Percentiles rank a stretch among this genome's conserved stretches.
Conservation (phyloP, 2,797 vertebrate species). For the Enteromius treurensis region DNA sequence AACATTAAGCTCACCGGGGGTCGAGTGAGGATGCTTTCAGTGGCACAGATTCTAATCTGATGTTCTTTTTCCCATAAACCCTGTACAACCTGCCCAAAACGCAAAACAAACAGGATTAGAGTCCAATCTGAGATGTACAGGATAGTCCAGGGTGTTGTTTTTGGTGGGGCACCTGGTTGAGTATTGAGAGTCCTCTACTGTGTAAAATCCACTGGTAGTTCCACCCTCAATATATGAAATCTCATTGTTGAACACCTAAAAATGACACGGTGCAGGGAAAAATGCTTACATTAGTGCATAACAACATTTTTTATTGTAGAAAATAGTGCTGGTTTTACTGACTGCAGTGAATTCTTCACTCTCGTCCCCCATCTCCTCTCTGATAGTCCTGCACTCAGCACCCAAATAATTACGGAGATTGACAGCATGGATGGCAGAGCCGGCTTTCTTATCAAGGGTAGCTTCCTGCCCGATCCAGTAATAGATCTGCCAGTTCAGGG, state of each 20-base stretch:
- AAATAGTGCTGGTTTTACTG: constrained; percentile 52
- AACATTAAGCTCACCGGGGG: constrained; percentile 81
- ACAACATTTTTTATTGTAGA: not conserved
- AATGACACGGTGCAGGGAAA: not conserved
- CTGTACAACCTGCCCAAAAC: constrained; percentile 84
- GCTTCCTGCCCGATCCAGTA: constrained; percentile 98
- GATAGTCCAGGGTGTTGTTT: not conserved
- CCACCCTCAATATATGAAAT: constrained; percentile 98
- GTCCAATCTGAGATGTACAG: not conserved
- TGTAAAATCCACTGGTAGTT: constrained; percentile 93
- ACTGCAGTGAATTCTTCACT: constrained; percentile 95
- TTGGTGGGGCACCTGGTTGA: constrained; percentile 78
- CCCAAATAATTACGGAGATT: constrained; percentile 96
- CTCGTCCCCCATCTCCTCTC: constrained; percentile 98
- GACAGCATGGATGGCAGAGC: constrained; percentile 94
- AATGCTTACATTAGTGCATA: not conserved
- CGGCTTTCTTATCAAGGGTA: constrained; percentile 95
- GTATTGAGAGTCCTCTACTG: constrained; percentile 90
- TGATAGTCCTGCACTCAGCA: constrained; percentile 88
- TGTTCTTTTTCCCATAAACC: constrained; percentile 94
- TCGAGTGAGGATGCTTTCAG: constrained; percentile 88
- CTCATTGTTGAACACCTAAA: constrained; percentile 90
- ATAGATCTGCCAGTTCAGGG: constrained; percentile 92
- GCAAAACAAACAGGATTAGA: constrained; percentile 26
- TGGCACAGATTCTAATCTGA: constrained; percentile 89